Evolutionary conservation across 2,888 invertebrate genomes (phyloP).

Genomic region (Lithophane ornitopus): DNA sequence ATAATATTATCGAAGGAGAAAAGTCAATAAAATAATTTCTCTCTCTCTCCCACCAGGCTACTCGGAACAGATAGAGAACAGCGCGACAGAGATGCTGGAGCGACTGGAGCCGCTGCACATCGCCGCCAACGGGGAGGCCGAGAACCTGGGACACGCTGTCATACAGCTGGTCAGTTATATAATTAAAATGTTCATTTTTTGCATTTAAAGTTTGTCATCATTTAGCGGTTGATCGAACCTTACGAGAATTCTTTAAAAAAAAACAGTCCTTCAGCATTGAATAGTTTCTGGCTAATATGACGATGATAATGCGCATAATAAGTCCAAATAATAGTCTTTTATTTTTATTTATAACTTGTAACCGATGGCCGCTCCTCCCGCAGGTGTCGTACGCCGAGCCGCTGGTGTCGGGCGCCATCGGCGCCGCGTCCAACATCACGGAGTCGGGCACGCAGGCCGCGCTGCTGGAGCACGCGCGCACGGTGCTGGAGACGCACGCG

Average conservation of each 20-base stretch:
- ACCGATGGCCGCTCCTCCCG: neutral
- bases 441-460: conserved; percentile 97
- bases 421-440: conserved; percentile 96
- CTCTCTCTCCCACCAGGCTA: conserved; percentile 87
- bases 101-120: conserved; percentile 95
- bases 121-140: conserved; percentile 97
- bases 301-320: no score
- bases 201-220: no score
- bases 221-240: no score
- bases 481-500: conserved; percentile 97
- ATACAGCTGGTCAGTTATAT: conserved; percentile 91
- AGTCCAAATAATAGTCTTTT: neutral
- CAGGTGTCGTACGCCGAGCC: conserved; percentile 95
- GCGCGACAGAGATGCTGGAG: conserved; percentile 95
- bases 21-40: neutral
- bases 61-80: conserved; percentile 94
- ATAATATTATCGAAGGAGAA: neutral
- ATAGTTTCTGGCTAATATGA: no score
- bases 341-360: neutral
- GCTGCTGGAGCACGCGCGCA: conserved; percentile 97
- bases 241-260: no score
- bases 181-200: neutral
- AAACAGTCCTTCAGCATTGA: no score
- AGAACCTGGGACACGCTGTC: conserved; percentile 97
- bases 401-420: conserved; percentile 95